phyloP scores from a whole-genome alignment of 2,113 vertebrate genomes.

The Cryptoleucopteryx plumbea region DNA sequence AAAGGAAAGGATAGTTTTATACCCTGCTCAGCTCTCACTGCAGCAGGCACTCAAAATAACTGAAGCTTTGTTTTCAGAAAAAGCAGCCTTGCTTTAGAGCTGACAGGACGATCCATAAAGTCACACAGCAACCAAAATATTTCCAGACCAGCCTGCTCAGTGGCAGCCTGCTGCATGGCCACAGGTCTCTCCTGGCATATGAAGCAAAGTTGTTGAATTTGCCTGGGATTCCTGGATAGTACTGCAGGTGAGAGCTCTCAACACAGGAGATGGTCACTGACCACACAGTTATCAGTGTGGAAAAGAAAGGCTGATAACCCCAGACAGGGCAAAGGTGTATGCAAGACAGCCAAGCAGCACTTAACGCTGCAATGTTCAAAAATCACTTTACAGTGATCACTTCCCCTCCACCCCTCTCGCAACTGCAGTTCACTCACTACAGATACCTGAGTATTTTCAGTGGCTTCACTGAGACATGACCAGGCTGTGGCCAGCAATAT shows the following conservation, averaged over 20 bases:
- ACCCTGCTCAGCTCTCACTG: slow-evolving; percentile 63
- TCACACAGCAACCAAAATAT: background rate
- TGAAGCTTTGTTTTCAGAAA: slow-evolving; percentile 41
- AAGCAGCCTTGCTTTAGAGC: slow-evolving; percentile 33
- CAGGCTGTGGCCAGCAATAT: background rate
- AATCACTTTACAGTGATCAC: background rate
- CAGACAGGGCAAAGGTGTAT: background rate
- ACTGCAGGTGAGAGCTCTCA: background rate
- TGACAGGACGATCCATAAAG: slow-evolving; percentile 34
- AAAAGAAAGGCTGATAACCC: background rate
- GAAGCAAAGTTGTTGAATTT: background rate
- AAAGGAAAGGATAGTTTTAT: slow-evolving; percentile 55
- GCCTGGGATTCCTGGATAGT: background rate
- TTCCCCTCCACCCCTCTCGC: background rate
- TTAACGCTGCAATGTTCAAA: background rate
- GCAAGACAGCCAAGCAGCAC: background rate
- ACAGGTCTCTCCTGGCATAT: background rate
- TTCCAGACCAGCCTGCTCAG: background rate
- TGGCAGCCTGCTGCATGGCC: background rate
- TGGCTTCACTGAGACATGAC: background rate
- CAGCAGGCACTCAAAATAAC: slow-evolving; percentile 52
- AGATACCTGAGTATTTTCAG: background rate
- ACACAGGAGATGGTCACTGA: background rate
- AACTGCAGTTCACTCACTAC: background rate
- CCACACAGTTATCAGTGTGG: rapidly evolving